Percentiles rank a stretch among this genome's conserved stretches.
Evolutionary conservation across 1,140 invertebrate species (phyloP).

Genomic region (Drosophila nigromelanica): DNA sequence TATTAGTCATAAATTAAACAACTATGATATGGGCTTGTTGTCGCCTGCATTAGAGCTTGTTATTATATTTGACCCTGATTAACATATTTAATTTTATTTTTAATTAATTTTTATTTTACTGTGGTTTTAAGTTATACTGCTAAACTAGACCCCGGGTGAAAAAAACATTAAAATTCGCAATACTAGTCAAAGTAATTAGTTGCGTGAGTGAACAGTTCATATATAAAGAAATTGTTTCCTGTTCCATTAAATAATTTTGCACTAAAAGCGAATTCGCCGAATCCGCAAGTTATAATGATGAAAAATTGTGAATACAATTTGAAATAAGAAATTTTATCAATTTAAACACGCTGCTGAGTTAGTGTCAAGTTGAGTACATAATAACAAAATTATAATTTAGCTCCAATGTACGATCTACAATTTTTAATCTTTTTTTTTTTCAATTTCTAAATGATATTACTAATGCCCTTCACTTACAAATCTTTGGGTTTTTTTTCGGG

Average conservation of each 20-base stretch:
- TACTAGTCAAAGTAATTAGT: too few relatives aligned
- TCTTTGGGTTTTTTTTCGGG: conserved; percentile 11
- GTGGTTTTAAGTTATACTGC: too few relatives aligned
- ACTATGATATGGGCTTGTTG: too few relatives aligned
- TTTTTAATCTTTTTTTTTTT: background rate
- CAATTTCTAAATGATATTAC: conserved; percentile 3
- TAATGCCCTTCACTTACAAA: conserved; percentile 11
- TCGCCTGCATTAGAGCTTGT: too few relatives aligned
- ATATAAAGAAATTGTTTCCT: background rate
- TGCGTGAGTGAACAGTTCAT: too few relatives aligned
- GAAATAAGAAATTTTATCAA: background rate
- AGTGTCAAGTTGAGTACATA: background rate
- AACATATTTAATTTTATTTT: too few relatives aligned
- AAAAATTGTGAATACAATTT: background rate
- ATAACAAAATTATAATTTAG: background rate
- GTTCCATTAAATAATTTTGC: background rate
- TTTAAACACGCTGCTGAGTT: background rate
- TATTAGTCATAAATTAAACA: too few relatives aligned
- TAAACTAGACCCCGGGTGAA: too few relatives aligned
- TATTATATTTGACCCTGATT: too few relatives aligned
- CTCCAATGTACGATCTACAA: background rate
- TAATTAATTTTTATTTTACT: too few relatives aligned
- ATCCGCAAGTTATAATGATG: background rate
- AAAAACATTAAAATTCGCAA: too few relatives aligned
- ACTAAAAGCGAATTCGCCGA: background rate